Conservation (phyloP, 2,113 vertebrate species). For the Crotalus tigris region DNA sequence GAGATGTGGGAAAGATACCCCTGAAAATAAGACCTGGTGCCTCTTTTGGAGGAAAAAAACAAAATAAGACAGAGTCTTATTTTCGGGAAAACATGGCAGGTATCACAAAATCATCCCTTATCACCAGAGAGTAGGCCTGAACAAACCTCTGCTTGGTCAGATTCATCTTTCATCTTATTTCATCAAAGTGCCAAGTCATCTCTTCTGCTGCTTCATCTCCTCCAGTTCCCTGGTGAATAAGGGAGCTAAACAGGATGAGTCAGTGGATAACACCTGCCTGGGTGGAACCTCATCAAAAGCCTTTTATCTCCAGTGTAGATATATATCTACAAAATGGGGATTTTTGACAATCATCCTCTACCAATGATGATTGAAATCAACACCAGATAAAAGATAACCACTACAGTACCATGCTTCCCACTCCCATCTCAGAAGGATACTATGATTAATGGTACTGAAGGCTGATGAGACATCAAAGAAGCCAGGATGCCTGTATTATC, state of each 20-base stretch:
- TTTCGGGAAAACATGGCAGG: neutral
- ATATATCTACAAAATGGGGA: neutral
- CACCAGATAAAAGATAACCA: neutral
- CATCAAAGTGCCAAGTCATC: neutral
- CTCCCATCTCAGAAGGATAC: neutral
- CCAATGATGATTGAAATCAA: neutral
- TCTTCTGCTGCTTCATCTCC: neutral
- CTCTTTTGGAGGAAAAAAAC: too few species aligned
- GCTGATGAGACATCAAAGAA: neutral
- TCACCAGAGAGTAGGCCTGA: neutral
- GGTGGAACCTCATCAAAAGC: neutral
- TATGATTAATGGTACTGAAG: neutral
- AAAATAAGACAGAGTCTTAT: too few species aligned
- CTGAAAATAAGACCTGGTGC: too few species aligned
- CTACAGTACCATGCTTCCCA: neutral
- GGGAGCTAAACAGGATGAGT: neutral
- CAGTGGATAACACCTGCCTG: neutral
- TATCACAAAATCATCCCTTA: neutral
- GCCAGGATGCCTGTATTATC: neutral
- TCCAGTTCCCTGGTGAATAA: neutral
- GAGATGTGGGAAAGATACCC: too few species aligned
- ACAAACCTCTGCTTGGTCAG: neutral
- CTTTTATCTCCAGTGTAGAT: neutral
- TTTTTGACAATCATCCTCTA: neutral
- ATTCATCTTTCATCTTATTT: neutral